Percentiles rank a stretch among this genome's conserved stretches.
Evolutionary conservation across 2,888 invertebrate species (phyloP).

Genomic region (Dynastes tityus): DNA sequence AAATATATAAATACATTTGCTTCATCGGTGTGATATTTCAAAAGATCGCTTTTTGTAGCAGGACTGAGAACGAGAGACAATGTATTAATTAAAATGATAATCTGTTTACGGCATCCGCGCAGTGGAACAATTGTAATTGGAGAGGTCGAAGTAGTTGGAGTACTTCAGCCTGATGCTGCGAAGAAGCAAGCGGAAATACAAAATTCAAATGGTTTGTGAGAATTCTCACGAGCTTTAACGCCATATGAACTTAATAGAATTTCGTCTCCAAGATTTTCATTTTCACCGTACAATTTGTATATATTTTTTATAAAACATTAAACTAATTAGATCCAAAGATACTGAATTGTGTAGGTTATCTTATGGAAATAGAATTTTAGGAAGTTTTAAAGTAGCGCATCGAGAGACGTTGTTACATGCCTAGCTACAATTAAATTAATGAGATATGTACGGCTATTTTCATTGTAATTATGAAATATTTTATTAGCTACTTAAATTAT

Average conservation of each 20-base stretch:
- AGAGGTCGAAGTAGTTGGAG: background rate
- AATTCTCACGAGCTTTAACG: conserved; percentile 18
- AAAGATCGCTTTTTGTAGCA: background rate
- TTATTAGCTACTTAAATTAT: too few relatives aligned
- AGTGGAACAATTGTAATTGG: conserved; percentile 24
- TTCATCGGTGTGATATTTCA: background rate
- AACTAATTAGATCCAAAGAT: too few relatives aligned
- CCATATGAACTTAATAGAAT: conserved; percentile 30
- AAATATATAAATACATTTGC: background rate
- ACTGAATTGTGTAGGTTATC: too few relatives aligned
- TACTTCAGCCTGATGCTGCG: background rate
- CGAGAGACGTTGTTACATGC: too few relatives aligned
- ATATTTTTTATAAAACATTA: too few relatives aligned
- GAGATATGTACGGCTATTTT: too few relatives aligned
- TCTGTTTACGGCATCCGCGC: conserved; percentile 20
- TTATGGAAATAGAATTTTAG: too few relatives aligned
- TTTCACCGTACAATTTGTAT: background rate
- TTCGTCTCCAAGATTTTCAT: conserved; percentile 27
- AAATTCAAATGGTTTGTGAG: conserved; percentile 13
- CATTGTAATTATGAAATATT: too few relatives aligned
- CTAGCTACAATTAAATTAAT: too few relatives aligned
- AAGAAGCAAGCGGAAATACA: conserved; percentile 5
- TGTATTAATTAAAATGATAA: conserved; percentile 37
- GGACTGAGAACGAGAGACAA: conserved; percentile 5
- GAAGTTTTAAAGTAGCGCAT: too few relatives aligned